Evolutionary conservation across 2,797 vertebrate species (phyloP).

Genomic region (Podarcis siculus): DNA sequence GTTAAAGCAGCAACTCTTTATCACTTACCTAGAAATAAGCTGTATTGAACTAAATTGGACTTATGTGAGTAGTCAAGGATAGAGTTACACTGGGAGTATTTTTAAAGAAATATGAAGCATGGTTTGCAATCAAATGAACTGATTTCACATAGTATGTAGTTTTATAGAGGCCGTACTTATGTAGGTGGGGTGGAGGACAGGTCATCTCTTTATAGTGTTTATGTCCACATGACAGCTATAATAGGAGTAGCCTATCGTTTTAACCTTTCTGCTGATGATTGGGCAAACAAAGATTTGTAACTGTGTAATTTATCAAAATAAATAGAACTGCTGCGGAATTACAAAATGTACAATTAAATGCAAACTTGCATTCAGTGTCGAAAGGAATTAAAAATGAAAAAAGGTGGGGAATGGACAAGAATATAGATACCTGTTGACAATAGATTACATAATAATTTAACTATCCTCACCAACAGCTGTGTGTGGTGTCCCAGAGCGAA

Average conservation of each 20-base stretch:
- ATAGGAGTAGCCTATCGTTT: background rate
- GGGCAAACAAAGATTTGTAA: background rate
- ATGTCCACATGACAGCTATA: background rate
- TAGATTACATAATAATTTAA: too few relatives aligned
- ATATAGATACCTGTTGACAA: too few relatives aligned
- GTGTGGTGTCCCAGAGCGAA: background rate
- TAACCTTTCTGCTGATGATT: background rate
- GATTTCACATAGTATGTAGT: rapidly evolving
- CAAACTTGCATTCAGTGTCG: too few relatives aligned
- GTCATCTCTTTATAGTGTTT: background rate
- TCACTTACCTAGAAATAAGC: background rate
- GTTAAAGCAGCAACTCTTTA: background rate
- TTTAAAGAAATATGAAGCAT: background rate
- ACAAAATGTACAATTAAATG: background rate
- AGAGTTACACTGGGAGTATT: background rate
- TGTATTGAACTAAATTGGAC: background rate
- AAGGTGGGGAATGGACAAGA: too few relatives aligned
- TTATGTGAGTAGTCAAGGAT: background rate
- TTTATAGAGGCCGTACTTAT: rapidly evolving
- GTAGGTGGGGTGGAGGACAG: background rate
- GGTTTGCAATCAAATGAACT: background rate
- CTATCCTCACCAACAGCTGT: background rate
- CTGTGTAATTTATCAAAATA: background rate
- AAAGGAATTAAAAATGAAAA: too few relatives aligned
- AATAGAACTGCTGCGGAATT: background rate